A percentile compares a stretch with the other conserved stretches of the same genome.
phyloP scores from a whole-genome alignment of 2,113 vertebrate species.

The Danionella cerebrum region DNA sequence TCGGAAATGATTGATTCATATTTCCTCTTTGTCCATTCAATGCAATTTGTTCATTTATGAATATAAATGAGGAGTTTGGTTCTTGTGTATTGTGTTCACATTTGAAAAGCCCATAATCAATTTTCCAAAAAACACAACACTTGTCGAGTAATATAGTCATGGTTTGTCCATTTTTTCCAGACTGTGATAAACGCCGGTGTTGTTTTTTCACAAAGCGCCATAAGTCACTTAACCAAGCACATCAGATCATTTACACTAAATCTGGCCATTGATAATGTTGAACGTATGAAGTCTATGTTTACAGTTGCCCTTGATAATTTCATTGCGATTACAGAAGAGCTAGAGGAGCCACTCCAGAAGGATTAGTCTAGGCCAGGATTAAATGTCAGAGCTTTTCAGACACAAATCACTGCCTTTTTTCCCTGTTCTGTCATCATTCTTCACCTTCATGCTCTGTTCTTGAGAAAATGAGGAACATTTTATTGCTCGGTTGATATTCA shows the following conservation, averaged over 20 bases:
- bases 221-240: too few relatives aligned
- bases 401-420: constrained; percentile 49
- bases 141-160: too few relatives aligned
- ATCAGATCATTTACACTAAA: constrained; percentile 57
- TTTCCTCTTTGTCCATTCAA: too few relatives aligned
- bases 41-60: too few relatives aligned
- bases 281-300: constrained; percentile 47
- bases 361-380: constrained; percentile 56
- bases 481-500: constrained; percentile 47
- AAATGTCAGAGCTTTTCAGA: constrained; percentile 61
- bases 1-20: too few relatives aligned
- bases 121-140: too few relatives aligned
- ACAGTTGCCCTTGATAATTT: constrained; percentile 66
- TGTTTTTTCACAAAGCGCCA: too few relatives aligned
- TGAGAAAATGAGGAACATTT: constrained; percentile 47
- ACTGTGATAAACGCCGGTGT: too few relatives aligned
- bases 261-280: constrained; percentile 57
- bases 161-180: too few relatives aligned
- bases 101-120: too few relatives aligned
- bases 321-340: constrained; percentile 45
- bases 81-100: too few relatives aligned
- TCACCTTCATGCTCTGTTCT: constrained; percentile 56
- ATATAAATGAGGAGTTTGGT: too few relatives aligned
- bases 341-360: constrained; percentile 50
- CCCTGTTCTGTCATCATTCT: constrained; percentile 15